Conservation (phyloP, 2,113 vertebrate species). For the Catharus fuscescens region DNA sequence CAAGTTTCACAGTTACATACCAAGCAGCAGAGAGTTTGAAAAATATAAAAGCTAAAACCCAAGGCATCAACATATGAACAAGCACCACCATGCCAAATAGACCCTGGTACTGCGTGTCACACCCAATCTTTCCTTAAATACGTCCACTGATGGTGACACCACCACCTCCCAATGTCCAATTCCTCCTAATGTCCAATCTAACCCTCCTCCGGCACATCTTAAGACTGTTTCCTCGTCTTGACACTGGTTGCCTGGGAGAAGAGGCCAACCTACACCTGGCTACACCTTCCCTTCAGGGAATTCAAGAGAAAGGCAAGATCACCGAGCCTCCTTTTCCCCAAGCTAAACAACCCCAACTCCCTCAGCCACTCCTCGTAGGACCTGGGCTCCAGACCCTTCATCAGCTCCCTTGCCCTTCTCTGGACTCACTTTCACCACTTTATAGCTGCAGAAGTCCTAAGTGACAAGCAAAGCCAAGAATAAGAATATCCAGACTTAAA, state of each 20-base stretch:
- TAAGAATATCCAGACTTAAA: neutral
- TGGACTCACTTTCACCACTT: neutral
- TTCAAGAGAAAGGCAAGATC: neutral
- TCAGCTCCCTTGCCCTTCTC: neutral
- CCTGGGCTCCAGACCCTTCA: neutral
- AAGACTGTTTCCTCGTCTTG: neutral
- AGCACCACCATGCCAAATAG: neutral
- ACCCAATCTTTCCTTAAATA: neutral
- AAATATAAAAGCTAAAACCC: too few species aligned
- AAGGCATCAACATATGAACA: neutral
- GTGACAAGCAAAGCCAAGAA: neutral
- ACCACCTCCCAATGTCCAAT: neutral
- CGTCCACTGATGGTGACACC: accelerated
- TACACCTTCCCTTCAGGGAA: neutral
- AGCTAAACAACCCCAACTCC: neutral
- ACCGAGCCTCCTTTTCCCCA: neutral
- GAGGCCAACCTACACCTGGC: neutral
- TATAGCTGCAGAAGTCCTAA: neutral
- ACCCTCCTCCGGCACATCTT: neutral
- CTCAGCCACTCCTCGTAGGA: neutral
- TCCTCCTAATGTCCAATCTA: neutral
- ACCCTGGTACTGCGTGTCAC: neutral
- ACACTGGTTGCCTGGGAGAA: neutral
- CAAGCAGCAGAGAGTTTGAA: too few species aligned
- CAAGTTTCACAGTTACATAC: too few species aligned